Conservation (phyloP, 2,888 invertebrate species). For the Leptinotarsa rubiginosa region DNA sequence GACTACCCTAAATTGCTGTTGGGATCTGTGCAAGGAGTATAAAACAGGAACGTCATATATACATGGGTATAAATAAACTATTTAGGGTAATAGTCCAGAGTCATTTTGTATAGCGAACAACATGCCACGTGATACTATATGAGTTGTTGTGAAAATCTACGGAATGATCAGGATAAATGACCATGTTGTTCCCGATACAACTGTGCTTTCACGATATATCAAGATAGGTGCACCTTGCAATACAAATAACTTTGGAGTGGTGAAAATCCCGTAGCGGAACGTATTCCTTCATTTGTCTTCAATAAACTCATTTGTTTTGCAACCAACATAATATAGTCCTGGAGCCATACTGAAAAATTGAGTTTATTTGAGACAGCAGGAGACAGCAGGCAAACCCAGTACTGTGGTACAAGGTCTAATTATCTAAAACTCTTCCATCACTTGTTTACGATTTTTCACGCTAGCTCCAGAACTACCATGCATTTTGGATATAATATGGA, state of each 20-base stretch:
- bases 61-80: slow-evolving; percentile 52
- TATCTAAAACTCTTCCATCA: not conserved
- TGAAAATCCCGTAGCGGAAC: not conserved
- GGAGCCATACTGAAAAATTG: not conserved
- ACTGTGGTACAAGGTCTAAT: no score
- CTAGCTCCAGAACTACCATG: not conserved
- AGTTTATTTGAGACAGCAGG: not conserved
- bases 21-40: slow-evolving; percentile 58
- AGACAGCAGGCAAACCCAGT: no score
- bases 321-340: not conserved
- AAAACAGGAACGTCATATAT: slow-evolving; percentile 61
- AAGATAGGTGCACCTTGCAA: slow-evolving; percentile 14
- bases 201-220: slow-evolving; percentile 23
- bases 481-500: slow-evolving; percentile 19
- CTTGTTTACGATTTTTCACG: not conserved
- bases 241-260: slow-evolving; percentile 8
- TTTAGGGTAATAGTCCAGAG: slow-evolving; percentile 31
- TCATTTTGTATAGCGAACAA: slow-evolving; percentile 7
- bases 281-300: not conserved
- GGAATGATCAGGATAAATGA: not conserved
- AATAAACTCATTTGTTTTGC: slow-evolving; percentile 18
- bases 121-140: not conserved
- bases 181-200: slow-evolving; percentile 16
- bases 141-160: not conserved
- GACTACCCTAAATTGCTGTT: slow-evolving; percentile 57